A percentile compares a stretch with the other conserved stretches of the same genome.
These are phyloP conservation scores for Epizoanthus scotinus DNA, from an alignment of 92 coral and sea anemone species.

Conservation along the genomic window DNA sequence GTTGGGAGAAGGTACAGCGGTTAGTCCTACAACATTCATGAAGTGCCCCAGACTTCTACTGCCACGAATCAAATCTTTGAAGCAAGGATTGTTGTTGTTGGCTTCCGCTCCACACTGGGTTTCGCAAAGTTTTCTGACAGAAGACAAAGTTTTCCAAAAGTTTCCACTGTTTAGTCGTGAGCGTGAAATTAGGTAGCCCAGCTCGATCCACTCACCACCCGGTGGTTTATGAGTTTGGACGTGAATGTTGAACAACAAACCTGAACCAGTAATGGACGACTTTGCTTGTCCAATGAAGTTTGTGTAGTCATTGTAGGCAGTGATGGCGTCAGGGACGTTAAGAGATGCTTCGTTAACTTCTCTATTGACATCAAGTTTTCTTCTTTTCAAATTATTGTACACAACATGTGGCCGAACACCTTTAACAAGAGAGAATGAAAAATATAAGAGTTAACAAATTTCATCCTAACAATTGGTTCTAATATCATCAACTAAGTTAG, in stretches of 20 bases:
- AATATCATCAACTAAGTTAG: no score
- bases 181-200: no score
- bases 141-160: no score
- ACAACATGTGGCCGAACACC: conserved; percentile 54
- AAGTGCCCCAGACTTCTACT: conserved; percentile 34
- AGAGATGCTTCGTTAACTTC: conserved; percentile 41
- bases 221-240: no score
- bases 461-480: no score
- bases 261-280: not conserved
- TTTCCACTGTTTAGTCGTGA: no score
- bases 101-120: not conserved
- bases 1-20: conserved; percentile 43
- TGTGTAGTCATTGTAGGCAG: conserved; percentile 35
- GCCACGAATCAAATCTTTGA: conserved; percentile 35
- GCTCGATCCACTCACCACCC: no score
- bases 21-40: conserved; percentile 18
- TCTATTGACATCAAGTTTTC: conserved; percentile 36
- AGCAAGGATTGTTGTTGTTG: not conserved
- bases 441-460: no score
- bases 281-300: conserved; percentile 20
- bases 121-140: no score
- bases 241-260: no score
- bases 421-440: not conserved
- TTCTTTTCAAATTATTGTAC: conserved; percentile 34
- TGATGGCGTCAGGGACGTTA: conserved; percentile 36